A percentile compares a stretch with the other conserved stretches of the same genome.
phyloP scores from a whole-genome alignment of 2,888 invertebrate species.

The Alentia gelatinosa region DNA sequence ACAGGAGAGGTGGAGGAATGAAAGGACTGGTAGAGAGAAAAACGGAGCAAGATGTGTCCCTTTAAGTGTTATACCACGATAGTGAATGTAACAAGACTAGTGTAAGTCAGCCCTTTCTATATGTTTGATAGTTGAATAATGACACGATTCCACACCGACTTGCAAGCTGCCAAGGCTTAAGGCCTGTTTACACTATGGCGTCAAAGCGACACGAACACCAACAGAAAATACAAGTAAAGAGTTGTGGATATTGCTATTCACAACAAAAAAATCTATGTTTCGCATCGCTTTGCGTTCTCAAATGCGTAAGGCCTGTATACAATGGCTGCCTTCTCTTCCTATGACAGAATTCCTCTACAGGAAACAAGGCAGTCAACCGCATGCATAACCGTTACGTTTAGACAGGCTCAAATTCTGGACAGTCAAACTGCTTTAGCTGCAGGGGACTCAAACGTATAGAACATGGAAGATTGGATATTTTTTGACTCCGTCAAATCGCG shows the following conservation, averaged over 20 bases:
- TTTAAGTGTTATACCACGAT: no score
- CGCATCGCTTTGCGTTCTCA: neutral
- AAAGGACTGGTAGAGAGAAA: neutral
- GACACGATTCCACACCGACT: neutral
- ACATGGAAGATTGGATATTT: neutral
- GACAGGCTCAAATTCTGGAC: constrained; percentile 30
- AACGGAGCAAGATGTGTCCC: no score
- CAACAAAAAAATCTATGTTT: neutral
- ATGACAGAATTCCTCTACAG: neutral
- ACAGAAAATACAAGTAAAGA: no score
- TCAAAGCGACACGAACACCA: neutral
- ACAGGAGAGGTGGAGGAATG: neutral
- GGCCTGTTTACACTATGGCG: neutral
- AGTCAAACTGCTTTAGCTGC: neutral
- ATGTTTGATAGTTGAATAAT: neutral
- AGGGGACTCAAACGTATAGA: neutral
- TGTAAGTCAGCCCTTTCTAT: neutral
- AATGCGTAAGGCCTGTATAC: neutral
- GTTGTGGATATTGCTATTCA: no score
- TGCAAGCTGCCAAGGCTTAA: neutral
- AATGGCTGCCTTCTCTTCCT: neutral
- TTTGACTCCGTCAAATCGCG: neutral
- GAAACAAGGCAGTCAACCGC: neutral
- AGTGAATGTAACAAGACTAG: neutral
- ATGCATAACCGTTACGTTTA: neutral